Conservation (phyloP, 2,797 vertebrate species). For the Hirundo rustica region DNA sequence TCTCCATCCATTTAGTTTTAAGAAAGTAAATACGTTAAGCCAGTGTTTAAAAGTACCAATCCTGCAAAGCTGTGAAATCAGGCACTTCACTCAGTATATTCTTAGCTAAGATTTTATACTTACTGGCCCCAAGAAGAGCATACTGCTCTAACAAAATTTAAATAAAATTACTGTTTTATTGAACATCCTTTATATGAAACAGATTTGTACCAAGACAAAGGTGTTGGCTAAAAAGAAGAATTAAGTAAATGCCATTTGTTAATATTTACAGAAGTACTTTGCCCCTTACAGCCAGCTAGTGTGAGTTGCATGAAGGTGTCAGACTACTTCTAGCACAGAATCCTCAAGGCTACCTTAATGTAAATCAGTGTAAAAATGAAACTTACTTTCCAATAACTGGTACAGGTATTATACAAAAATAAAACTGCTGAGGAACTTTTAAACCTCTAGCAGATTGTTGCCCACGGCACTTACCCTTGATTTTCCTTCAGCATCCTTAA, state of each 20-base stretch:
- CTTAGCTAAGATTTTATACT: constrained; percentile 59
- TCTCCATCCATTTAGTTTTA: constrained; percentile 69
- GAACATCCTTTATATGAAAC: constrained; percentile 53
- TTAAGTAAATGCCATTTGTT: constrained; percentile 74
- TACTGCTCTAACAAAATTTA: constrained; percentile 63
- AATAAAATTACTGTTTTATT: constrained; percentile 60
- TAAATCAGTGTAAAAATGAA: constrained; percentile 82
- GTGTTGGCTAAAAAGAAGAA: constrained; percentile 67
- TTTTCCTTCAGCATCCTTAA: constrained; percentile 99
- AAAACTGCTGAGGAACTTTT: constrained; percentile 97
- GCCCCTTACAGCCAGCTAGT: constrained; percentile 74
- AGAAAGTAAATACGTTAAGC: constrained; percentile 67
- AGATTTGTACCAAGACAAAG: constrained; percentile 76
- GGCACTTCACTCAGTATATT: constrained; percentile 67
- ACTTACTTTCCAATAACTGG: constrained; percentile 84
- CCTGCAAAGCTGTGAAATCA: constrained; percentile 71
- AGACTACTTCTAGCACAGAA: constrained; percentile 72
- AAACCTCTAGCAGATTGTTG: constrained; percentile 95
- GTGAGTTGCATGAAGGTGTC: constrained; percentile 66
- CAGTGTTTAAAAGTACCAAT: constrained; percentile 62
- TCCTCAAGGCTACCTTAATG: constrained; percentile 77
- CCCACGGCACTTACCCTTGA: constrained; percentile 99
- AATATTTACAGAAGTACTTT: constrained; percentile 66
- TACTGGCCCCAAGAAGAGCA: constrained; percentile 49
- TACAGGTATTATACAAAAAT: constrained; percentile 85